phyloP scores from a whole-genome alignment of 2,888 invertebrate species.

The Deroplatys truncata region DNA sequence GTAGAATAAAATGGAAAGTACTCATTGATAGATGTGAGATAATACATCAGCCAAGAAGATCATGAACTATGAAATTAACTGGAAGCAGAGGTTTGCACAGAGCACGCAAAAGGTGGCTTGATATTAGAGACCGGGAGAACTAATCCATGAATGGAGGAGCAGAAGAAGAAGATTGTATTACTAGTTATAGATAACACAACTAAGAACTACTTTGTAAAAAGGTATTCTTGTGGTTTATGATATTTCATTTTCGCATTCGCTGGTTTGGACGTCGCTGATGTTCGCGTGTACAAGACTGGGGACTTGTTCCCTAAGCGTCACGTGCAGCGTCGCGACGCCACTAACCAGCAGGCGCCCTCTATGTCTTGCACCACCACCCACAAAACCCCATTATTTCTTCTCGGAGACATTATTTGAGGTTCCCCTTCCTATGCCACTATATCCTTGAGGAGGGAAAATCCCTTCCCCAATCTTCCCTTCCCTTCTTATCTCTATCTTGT shows the following conservation, averaged over 20 bases:
- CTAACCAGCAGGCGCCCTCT: background rate
- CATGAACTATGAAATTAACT: too few species aligned
- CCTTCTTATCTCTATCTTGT: background rate
- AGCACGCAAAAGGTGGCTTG: too few species aligned
- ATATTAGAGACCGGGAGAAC: too few species aligned
- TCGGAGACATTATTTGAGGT: constrained; percentile 9
- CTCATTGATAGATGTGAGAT: too few species aligned
- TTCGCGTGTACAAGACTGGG: background rate
- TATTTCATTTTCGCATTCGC: background rate
- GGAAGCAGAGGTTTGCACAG: too few species aligned
- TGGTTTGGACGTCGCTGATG: background rate
- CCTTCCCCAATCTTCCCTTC: background rate
- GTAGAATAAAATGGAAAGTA: too few species aligned
- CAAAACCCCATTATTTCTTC: constrained; percentile 12
- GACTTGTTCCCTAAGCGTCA: background rate
- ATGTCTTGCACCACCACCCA: background rate
- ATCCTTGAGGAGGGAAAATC: background rate
- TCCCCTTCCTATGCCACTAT: background rate
- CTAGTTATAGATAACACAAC: too few species aligned
- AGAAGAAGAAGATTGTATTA: too few species aligned
- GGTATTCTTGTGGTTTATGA: too few species aligned
- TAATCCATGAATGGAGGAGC: too few species aligned
- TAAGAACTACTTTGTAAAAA: too few species aligned
- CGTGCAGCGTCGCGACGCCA: background rate
- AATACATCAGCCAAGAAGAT: too few species aligned